A percentile compares a stretch with the other conserved stretches of the same genome.
Conservation (phyloP, 2,797 vertebrate species). For the Clarias laeviceps region DNA sequence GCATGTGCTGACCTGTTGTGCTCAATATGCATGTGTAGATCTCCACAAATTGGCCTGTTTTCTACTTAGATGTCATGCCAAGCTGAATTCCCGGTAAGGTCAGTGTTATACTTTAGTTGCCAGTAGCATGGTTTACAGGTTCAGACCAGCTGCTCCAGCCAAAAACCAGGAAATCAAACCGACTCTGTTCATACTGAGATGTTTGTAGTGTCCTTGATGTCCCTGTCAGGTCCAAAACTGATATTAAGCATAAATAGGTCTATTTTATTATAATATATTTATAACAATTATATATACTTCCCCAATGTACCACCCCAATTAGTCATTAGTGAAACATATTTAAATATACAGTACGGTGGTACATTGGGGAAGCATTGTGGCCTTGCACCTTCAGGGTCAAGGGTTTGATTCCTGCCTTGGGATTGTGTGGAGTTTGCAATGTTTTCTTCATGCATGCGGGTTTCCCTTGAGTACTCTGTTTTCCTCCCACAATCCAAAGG, state of each 20-base stretch:
- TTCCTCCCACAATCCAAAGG: no score
- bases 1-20: conserved; percentile 58
- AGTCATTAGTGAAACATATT: no score
- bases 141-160: conserved; percentile 62
- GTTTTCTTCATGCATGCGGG: no score
- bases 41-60: conserved; percentile 65
- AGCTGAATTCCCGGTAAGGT: conserved; percentile 66
- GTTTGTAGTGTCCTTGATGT: background rate
- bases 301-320: no score
- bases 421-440: no score
- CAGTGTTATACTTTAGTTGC: conserved; percentile 66
- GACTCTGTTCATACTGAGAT: conserved; percentile 10
- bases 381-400: no score
- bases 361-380: no score
- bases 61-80: conserved; percentile 70
- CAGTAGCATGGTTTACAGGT: conserved; percentile 68
- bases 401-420: no score
- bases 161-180: conserved; percentile 60
- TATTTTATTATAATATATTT: background rate
- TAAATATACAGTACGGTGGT: no score
- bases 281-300: background rate
- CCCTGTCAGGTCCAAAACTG: background rate
- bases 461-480: no score
- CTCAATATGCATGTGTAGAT: conserved; percentile 53
- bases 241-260: background rate